phyloP scores from a whole-genome alignment of 2,797 vertebrate species.

The Semaprochilodus insignis region DNA sequence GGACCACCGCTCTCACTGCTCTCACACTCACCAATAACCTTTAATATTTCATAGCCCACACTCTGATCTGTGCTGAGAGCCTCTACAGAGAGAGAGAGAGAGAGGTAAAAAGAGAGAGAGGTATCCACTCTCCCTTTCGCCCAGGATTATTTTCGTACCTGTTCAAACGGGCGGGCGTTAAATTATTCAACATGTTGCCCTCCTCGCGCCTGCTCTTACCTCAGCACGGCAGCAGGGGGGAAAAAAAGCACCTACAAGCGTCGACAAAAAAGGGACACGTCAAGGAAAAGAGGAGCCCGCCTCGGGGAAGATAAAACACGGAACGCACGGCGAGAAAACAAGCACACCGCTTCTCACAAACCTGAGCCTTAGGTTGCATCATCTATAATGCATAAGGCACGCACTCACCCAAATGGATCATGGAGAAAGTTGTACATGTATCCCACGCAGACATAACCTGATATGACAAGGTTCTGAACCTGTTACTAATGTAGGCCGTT shows the following conservation, averaged over 20 bases:
- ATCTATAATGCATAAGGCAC: conserved; percentile 63
- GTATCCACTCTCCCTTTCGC: conserved; percentile 75
- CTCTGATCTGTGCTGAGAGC: conserved; percentile 79
- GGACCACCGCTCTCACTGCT: conserved; percentile 58
- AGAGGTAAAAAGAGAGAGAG: conserved; percentile 46
- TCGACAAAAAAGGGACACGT: conserved; percentile 67
- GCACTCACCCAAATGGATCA: conserved; percentile 64
- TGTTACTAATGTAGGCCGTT: conserved; percentile 51
- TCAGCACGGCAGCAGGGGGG: conserved; percentile 59
- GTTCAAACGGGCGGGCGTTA: conserved; percentile 87
- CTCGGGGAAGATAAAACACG: conserved; percentile 57
- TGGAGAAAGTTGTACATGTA: conserved; percentile 54
- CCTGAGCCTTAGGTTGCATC: conserved; percentile 57
- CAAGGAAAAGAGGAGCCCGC: conserved; percentile 58
- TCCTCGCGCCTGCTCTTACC: conserved; percentile 77
- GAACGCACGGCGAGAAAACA: conserved; percentile 55
- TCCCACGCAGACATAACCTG: conserved; percentile 59
- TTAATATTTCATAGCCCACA: conserved; percentile 85
- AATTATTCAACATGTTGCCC: conserved; percentile 87
- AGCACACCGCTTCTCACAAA: conserved; percentile 54
- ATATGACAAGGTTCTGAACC: conserved; percentile 61
- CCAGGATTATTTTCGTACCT: conserved; percentile 91
- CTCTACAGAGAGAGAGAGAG: conserved; percentile 55
- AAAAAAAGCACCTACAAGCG: conserved; percentile 72
- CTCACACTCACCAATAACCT: conserved; percentile 76